Conservation (phyloP, 1,140 invertebrate genomes). For the Holotrichia oblita region DNA sequence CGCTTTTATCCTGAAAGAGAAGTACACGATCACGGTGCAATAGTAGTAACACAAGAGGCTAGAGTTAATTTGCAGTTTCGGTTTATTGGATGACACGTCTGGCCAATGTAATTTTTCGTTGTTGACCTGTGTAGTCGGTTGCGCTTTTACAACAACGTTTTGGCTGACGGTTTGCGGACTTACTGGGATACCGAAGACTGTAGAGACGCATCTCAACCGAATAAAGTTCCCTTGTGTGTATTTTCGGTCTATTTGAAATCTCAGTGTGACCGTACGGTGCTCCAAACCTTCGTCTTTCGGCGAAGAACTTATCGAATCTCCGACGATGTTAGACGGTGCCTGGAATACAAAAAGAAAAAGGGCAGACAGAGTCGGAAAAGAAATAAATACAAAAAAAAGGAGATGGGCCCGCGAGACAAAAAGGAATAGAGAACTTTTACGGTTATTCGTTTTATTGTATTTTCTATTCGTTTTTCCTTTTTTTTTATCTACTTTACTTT, state of each 20-base stretch:
- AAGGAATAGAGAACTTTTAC: conserved; percentile 23
- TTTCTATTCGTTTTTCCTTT: neutral
- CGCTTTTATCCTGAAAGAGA: neutral
- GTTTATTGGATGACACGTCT: conserved; percentile 35
- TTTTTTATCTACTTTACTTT: neutral
- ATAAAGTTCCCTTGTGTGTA: conserved; percentile 39
- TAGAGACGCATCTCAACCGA: conserved; percentile 32
- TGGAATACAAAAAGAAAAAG: conserved; percentile 37
- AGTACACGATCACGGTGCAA: neutral
- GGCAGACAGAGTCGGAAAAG: neutral
- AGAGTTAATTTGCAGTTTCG: conserved; percentile 34
- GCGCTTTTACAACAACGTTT: conserved; percentile 18
- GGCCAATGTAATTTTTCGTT: conserved; percentile 39
- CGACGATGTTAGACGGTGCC: conserved; percentile 23
- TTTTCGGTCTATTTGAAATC: conserved; percentile 38
- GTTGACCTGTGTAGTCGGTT: conserved; percentile 32
- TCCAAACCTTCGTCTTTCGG: conserved; percentile 17
- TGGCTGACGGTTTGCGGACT: conserved; percentile 1
- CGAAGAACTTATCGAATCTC: conserved; percentile 22
- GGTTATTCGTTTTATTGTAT: conserved; percentile 27
- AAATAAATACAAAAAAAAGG: neutral
- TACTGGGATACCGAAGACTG: neutral
- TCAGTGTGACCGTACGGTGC: conserved; percentile 18
- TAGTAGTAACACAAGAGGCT: conserved; percentile 11
- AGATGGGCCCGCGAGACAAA: neutral